Percentiles rank a stretch among this genome's conserved stretches.
Conservation (phyloP, 2,113 vertebrate genomes). For the Panthera leo region DNA sequence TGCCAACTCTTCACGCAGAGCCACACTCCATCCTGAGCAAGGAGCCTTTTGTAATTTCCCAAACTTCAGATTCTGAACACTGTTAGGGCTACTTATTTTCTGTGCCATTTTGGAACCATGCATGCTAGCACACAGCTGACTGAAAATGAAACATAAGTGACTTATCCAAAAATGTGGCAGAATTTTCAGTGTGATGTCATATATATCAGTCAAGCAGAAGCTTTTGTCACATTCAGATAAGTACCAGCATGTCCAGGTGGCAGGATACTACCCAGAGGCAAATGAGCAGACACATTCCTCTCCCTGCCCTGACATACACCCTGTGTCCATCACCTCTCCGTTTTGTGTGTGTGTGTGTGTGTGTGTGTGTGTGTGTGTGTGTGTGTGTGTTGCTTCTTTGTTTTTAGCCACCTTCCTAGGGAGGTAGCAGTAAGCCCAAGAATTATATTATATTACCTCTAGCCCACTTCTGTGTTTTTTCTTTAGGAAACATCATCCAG, state of each 20-base stretch:
- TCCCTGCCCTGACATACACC: conserved; percentile 14
- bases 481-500: background rate
- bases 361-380: background rate
- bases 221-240: background rate
- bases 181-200: conserved; percentile 11
- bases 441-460: background rate
- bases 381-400: background rate
- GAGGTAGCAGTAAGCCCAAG: conserved; percentile 19
- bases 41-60: background rate
- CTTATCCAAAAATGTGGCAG: conserved; percentile 30
- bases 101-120: background rate
- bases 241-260: background rate
- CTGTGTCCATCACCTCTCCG: background rate
- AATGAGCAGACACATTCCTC: background rate
- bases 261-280: background rate
- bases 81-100: background rate
- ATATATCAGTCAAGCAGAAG: background rate
- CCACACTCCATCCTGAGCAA: background rate
- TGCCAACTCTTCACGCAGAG: background rate
- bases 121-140: background rate
- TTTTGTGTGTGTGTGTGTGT: background rate
- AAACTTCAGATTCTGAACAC: background rate
- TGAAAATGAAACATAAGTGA: background rate
- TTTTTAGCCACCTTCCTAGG: conserved; percentile 45
- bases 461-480: conserved; percentile 20